A percentile compares a stretch with the other conserved stretches of the same genome.
phyloP scores from a whole-genome alignment of 2,797 vertebrate species.

The Argentina silus region DNA sequence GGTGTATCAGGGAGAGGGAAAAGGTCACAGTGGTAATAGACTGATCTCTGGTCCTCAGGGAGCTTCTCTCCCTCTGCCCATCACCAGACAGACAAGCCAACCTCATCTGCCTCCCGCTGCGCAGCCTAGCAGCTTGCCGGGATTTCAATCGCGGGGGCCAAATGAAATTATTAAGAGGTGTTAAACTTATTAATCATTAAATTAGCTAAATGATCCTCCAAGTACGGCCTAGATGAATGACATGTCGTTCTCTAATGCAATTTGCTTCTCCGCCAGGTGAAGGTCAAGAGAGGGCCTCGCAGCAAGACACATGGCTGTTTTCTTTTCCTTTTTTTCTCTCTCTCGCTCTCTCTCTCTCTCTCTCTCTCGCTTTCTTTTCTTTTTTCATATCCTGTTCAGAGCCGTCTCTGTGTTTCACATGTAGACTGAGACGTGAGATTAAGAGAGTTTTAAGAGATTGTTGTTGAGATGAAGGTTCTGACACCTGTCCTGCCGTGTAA shows the following conservation, averaged over 20 bases:
- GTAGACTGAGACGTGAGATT: not conserved
- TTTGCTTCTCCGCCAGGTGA: slow-evolving; percentile 91
- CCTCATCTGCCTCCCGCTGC: slow-evolving; percentile 90
- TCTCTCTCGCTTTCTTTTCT: slow-evolving; percentile 22
- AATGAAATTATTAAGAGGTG: slow-evolving; percentile 99
- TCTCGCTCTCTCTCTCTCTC: slow-evolving; percentile 19
- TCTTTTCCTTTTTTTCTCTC: slow-evolving; percentile 32
- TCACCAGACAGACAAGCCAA: slow-evolving; percentile 62
- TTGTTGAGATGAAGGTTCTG: too few relatives aligned
- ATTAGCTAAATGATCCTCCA: slow-evolving; percentile 98
- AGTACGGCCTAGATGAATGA: slow-evolving; percentile 92
- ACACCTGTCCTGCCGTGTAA: too few relatives aligned
- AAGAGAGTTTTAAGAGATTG: too few relatives aligned
- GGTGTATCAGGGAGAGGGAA: slow-evolving; percentile 85
- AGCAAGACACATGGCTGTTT: slow-evolving; percentile 78
- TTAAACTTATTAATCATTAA: slow-evolving; percentile 99
- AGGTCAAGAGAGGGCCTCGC: slow-evolving; percentile 88
- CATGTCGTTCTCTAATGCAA: slow-evolving; percentile 95
- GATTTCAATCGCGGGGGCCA: slow-evolving; percentile 93
- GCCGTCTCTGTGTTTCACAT: slow-evolving; percentile 2
- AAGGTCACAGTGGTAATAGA: slow-evolving; percentile 96
- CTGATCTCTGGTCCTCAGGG: slow-evolving; percentile 95
- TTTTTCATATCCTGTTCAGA: slow-evolving; percentile 1
- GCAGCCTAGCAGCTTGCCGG: slow-evolving; percentile 75
- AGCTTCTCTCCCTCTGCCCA: slow-evolving; percentile 65